Evolutionary conservation across 2,797 vertebrate species (phyloP).

Genomic region (Danio aesculapii): DNA sequence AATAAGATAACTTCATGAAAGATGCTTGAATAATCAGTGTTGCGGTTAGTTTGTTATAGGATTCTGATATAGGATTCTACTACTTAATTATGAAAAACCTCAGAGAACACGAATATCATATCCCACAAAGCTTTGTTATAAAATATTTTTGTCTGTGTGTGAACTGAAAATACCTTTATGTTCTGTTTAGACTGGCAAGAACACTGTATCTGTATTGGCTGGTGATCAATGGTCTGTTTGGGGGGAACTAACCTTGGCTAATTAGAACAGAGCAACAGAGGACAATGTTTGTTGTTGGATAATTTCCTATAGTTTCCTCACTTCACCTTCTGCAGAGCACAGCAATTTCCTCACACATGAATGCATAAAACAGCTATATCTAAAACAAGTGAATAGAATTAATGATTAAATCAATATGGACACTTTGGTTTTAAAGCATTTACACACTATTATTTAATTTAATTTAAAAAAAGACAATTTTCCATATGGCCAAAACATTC

Average conservation of each 20-base stretch:
- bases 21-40: background rate
- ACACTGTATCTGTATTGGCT: background rate
- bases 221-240: slow-evolving; percentile 1
- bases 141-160: background rate
- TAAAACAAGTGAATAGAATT: background rate
- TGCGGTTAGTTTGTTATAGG: background rate
- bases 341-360: background rate
- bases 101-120: background rate
- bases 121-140: background rate
- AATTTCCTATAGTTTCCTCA: background rate
- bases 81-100: background rate
- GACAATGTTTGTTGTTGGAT: background rate
- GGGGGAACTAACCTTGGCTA: slow-evolving; percentile 1
- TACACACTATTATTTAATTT: background rate
- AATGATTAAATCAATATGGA: background rate
- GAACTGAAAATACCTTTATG: slow-evolving; percentile 20
- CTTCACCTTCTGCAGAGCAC: background rate
- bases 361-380: background rate
- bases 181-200: background rate
- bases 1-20: background rate
- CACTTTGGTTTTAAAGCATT: background rate
- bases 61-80: no score
- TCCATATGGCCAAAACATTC: background rate
- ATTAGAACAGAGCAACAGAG: slow-evolving; percentile 10
- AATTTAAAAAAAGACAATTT: background rate